Evolutionary conservation across 2,888 invertebrate genomes (phyloP).

Genomic region (Osedax fenrisi): DNA sequence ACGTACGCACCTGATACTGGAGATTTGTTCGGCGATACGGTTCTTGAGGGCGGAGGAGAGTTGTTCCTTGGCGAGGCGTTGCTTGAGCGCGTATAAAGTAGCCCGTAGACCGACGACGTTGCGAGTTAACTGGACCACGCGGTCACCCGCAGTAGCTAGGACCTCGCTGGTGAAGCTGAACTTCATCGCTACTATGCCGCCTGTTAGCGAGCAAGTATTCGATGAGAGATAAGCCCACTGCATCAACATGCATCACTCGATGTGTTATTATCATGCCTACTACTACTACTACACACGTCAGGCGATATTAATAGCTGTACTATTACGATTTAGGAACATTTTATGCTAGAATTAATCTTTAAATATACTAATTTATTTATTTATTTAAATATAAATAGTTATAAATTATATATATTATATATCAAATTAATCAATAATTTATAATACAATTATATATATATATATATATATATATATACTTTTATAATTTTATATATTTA

Average conservation of each 20-base stretch:
- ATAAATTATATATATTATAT: too few relatives aligned
- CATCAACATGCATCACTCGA: not conserved
- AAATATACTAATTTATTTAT: too few relatives aligned
- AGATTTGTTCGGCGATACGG: constrained; percentile 61
- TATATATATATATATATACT: too few relatives aligned
- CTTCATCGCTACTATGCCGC: constrained; percentile 58
- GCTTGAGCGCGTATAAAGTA: constrained; percentile 47
- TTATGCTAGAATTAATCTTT: too few relatives aligned
- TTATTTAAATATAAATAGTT: too few relatives aligned
- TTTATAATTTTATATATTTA: too few relatives aligned
- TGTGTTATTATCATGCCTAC: too few relatives aligned
- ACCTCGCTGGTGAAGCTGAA: constrained; percentile 68
- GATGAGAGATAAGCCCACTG: not conserved
- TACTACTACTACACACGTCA: too few relatives aligned
- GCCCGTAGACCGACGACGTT: constrained; percentile 54
- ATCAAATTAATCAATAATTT: too few relatives aligned
- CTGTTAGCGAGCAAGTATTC: constrained; percentile 58
- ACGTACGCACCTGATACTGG: constrained; percentile 32
- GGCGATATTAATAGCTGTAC: too few relatives aligned
- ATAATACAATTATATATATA: too few relatives aligned
- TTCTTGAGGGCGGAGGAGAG: constrained; percentile 62
- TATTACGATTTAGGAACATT: too few relatives aligned
- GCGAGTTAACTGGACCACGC: constrained; percentile 65
- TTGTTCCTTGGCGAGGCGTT: constrained; percentile 44
- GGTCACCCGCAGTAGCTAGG: constrained; percentile 64